These are phyloP conservation scores for Melinaea menophilus DNA, from an alignment of 2,888 invertebrate species.

Conservation along the genomic window DNA sequence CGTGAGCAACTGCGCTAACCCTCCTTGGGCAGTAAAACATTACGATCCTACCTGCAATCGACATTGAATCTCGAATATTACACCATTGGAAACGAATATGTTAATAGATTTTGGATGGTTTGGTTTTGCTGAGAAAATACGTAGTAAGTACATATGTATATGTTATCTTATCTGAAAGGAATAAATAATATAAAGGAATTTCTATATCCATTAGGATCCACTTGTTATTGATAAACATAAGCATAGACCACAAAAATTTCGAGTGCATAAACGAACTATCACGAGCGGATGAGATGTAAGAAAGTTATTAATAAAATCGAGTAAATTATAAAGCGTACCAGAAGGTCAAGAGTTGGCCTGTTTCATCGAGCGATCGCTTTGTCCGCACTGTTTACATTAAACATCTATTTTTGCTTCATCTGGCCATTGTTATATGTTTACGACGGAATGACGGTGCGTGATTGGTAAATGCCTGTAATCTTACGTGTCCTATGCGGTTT, in stretches of 20 bases:
- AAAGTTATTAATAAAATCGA: constrained; percentile 24
- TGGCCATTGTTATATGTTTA: constrained; percentile 75
- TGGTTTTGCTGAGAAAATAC: too few relatives aligned
- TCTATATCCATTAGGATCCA: too few relatives aligned
- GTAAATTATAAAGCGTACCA: constrained; percentile 28
- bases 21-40: constrained; percentile 10
- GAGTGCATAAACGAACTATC: not conserved
- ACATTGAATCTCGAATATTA: not conserved
- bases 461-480: constrained; percentile 43
- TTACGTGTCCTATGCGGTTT: constrained; percentile 51
- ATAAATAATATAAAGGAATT: too few relatives aligned
- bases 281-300: constrained; percentile 7
- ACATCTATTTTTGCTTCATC: constrained; percentile 75
- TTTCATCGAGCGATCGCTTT: constrained; percentile 61
- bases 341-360: constrained; percentile 36
- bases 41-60: constrained; percentile 15
- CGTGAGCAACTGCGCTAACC: constrained; percentile 11
- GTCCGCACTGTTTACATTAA: constrained; percentile 72
- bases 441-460: constrained; percentile 34
- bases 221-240: constrained; percentile 3
- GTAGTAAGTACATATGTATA: too few relatives aligned
- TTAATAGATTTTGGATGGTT: not conserved
- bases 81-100: not conserved
- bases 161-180: too few relatives aligned
- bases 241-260: not conserved